Evolutionary conservation across 2,797 vertebrate genomes (phyloP).

Genomic region (Phrynocephalus guinanensis): DNA sequence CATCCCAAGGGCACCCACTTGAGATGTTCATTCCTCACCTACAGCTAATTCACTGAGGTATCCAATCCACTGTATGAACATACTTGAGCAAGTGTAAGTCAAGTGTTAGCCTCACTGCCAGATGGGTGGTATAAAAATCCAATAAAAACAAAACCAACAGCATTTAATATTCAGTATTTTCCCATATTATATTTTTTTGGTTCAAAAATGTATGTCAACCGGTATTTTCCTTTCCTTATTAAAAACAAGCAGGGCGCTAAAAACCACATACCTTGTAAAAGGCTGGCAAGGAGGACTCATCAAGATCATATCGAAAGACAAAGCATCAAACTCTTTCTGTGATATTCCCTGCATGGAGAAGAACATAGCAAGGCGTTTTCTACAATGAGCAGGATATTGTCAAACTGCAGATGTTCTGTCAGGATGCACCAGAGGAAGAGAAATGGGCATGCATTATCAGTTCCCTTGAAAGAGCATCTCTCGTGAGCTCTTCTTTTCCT

Average conservation of each 20-base stretch:
- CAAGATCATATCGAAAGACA: conserved; percentile 92
- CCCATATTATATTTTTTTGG: background rate
- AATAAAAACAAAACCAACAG: too few relatives aligned
- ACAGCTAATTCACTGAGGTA: too few relatives aligned
- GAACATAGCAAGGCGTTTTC: conserved; percentile 2
- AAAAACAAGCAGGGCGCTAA: background rate
- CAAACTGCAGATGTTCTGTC: background rate
- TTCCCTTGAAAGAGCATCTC: background rate
- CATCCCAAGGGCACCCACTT: too few relatives aligned
- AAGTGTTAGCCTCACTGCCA: background rate
- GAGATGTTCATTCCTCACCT: too few relatives aligned
- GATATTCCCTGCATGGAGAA: conserved; percentile 86
- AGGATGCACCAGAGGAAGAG: background rate
- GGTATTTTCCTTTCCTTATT: background rate
- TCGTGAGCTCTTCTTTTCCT: background rate
- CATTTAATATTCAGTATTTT: background rate
- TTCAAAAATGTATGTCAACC: background rate
- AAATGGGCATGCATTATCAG: background rate
- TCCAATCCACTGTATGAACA: background rate
- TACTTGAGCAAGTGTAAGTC: background rate
- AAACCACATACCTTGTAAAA: conserved; percentile 88
- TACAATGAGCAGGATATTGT: background rate
- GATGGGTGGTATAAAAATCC: too few relatives aligned
- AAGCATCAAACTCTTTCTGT: conserved; percentile 87
- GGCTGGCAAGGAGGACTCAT: conserved; percentile 99